Conservation (phyloP, 2,888 invertebrate genomes). For the Drosophila lutescens region DNA sequence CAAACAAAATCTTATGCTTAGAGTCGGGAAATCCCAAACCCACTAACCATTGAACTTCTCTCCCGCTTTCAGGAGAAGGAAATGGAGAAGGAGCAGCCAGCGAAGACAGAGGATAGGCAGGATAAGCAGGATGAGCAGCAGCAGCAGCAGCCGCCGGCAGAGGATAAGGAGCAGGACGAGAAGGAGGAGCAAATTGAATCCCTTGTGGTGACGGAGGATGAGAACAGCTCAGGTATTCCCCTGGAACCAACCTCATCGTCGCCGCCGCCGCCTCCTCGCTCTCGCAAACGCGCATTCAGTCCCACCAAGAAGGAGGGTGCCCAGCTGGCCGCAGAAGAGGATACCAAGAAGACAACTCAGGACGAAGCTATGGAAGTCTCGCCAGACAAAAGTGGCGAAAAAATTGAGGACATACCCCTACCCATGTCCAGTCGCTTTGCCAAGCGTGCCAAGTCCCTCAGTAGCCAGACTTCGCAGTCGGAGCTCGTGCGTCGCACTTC, state of each 20-base stretch:
- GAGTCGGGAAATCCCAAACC: neutral
- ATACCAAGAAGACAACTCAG: neutral
- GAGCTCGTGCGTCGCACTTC: too few species aligned
- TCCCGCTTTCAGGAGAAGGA: slow-evolving; percentile 16
- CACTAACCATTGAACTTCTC: slow-evolving; percentile 23
- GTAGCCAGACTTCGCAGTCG: neutral
- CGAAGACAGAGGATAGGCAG: neutral
- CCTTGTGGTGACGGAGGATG: neutral
- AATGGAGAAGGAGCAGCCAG: neutral
- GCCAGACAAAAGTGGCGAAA: neutral
- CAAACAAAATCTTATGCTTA: slow-evolving; percentile 37
- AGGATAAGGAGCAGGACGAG: neutral
- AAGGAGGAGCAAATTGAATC: neutral
- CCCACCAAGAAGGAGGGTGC: neutral
- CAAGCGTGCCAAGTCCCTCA: neutral
- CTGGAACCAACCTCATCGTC: neutral
- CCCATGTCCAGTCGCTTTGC: neutral
- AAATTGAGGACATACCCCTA: too few species aligned
- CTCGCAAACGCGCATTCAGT: neutral
- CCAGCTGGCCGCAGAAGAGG: too few species aligned
- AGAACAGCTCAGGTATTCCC: neutral
- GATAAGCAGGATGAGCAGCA: neutral
- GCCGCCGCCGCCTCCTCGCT: neutral
- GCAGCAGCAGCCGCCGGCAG: neutral
- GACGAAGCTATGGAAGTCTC: neutral